phyloP scores from a whole-genome alignment of 2,888 invertebrate genomes.

The Phoronis australis region DNA sequence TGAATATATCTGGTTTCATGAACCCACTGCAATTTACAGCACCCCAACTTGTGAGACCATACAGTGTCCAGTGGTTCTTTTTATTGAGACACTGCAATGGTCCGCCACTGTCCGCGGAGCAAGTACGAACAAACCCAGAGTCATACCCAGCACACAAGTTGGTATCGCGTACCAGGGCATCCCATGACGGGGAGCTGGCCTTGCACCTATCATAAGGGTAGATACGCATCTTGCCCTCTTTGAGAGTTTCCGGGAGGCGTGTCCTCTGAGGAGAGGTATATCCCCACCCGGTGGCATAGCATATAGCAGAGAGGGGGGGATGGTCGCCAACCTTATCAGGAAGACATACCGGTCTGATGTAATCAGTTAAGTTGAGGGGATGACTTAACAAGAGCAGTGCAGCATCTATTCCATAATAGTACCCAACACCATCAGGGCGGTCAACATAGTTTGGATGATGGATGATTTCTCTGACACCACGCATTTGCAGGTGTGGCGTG shows the following conservation, averaged over 20 bases:
- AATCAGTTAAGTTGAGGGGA: constrained; percentile 24
- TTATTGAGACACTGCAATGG: constrained; percentile 34
- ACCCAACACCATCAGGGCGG: too few relatives aligned
- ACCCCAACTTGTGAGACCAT: constrained; percentile 39
- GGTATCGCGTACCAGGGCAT: constrained; percentile 25
- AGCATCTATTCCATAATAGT: constrained; percentile 24
- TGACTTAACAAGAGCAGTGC: constrained; percentile 25
- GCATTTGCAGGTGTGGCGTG: too few relatives aligned
- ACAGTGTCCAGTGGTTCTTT: constrained; percentile 26
- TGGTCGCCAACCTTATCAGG: constrained; percentile 17
- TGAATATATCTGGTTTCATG: constrained; percentile 36
- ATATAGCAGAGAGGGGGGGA: constrained; percentile 21
- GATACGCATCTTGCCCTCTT: constrained; percentile 39
- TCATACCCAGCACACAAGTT: constrained; percentile 45
- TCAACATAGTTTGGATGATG: too few relatives aligned
- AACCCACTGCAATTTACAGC: constrained; percentile 32
- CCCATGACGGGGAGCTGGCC: constrained; percentile 31
- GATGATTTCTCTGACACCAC: too few relatives aligned
- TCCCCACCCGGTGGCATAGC: constrained; percentile 34
- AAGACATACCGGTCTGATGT: constrained; percentile 37
- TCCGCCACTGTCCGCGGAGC: constrained; percentile 46
- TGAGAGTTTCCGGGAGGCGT: constrained; percentile 22
- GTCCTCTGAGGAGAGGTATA: constrained; percentile 11
- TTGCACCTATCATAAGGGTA: constrained; percentile 38
- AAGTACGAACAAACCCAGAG: constrained; percentile 35